These are phyloP conservation scores for Mus spretus DNA, from an alignment of 2,797 vertebrate genomes.

Conservation along the genomic window DNA sequence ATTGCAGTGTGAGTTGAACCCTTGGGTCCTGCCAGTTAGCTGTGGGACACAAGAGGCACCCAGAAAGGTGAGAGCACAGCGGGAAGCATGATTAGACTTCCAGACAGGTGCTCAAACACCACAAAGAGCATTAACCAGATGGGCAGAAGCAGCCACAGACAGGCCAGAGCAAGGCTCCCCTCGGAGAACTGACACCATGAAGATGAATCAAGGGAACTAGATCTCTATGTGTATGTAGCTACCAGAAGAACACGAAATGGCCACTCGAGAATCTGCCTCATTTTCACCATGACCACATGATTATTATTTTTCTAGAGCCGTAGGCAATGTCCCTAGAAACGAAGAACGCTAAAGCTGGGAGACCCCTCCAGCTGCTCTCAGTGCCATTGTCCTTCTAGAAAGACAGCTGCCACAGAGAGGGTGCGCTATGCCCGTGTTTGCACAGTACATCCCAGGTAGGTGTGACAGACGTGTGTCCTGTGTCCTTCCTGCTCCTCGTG, in stretches of 20 bases:
- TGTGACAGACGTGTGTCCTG: rapidly evolving
- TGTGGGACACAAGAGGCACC: neutral
- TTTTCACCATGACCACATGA: neutral
- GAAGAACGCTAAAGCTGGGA: neutral
- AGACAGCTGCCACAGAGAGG: neutral
- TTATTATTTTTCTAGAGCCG: neutral
- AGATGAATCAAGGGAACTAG: neutral
- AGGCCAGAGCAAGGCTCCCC: neutral
- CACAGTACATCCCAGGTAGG: neutral
- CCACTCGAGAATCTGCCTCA: neutral
- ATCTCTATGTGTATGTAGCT: neutral
- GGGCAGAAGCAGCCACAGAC: neutral
- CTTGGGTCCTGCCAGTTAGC: neutral
- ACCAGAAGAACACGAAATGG: neutral
- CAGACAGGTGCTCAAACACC: neutral
- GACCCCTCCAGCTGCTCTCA: neutral
- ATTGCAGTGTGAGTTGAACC: neutral
- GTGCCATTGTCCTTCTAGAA: neutral
- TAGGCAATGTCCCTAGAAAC: neutral
- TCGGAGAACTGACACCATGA: neutral
- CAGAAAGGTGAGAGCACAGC: neutral
- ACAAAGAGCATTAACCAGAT: neutral
- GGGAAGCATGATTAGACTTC: neutral
- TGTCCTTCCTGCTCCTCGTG: neutral
- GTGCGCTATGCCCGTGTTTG: rapidly evolving